Evolutionary conservation across 2,888 invertebrate genomes (phyloP).

Genomic region (Andrena haemorrhoa): DNA sequence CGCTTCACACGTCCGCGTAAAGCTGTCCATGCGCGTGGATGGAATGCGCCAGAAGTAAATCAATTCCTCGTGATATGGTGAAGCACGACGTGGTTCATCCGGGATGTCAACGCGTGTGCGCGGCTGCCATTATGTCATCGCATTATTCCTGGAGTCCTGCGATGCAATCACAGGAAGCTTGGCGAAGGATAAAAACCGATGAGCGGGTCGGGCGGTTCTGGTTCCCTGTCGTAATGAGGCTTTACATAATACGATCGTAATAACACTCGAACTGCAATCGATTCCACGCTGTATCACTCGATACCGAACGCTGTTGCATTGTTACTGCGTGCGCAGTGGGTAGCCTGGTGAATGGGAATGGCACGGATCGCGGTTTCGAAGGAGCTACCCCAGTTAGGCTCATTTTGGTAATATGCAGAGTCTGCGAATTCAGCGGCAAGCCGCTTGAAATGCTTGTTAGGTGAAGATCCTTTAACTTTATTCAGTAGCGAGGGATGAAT

Average conservation of each 20-base stretch:
- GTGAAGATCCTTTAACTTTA: too few species aligned
- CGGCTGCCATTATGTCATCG: conserved; percentile 6
- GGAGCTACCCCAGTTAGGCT: background rate
- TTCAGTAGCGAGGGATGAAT: too few species aligned
- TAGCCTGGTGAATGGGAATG: background rate
- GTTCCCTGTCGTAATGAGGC: conserved; percentile 10
- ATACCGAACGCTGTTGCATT: conserved; percentile 22
- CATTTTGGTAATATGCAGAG: background rate
- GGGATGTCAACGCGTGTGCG: background rate
- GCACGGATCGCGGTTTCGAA: background rate
- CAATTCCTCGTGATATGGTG: conserved; percentile 46
- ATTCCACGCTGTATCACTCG: conserved; percentile 15
- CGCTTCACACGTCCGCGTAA: conserved; percentile 51
- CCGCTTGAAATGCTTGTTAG: too few species aligned
- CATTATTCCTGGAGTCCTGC: background rate
- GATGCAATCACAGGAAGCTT: background rate
- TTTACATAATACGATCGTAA: conserved; percentile 35
- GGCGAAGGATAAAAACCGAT: background rate
- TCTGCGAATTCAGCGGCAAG: too few species aligned
- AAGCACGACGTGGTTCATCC: conserved; percentile 25
- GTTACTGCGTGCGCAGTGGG: background rate
- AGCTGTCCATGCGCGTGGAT: conserved; percentile 31
- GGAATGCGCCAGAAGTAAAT: conserved; percentile 42
- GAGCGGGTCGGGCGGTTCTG: background rate
- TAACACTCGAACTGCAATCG: conserved; percentile 16